Evolutionary conservation across 2,888 invertebrate species (phyloP), one percentile per base, ranked within the genome.

Genomic region (Melangyna quadrimaculata): DNA sequence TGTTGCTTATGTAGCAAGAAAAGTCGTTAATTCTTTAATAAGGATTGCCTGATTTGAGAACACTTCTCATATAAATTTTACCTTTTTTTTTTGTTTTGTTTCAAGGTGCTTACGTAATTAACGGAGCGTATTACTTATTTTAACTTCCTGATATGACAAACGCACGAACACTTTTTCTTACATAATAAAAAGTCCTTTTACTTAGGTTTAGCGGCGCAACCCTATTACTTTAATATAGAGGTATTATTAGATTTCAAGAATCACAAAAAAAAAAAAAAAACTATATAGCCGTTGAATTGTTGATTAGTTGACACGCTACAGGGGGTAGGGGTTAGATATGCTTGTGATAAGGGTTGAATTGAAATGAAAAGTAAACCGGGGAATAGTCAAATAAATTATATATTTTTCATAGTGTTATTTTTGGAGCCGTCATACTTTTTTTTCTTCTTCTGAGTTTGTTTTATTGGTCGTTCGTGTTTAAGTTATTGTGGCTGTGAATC

Each of bases 341-440:
- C 29, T 24, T 40, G 27, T 29, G 48, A 35, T 32, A 40, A 29
- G 61, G 65, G 55, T 19, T 17, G 40, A 37, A 78, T 19, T 17
- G 40, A 37, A 78, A 72, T 29, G 14, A 17, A 81, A 35, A 48
- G 32, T 57, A 43, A 55, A 77, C 81, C 65, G 81, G 74, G 81
- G 74, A 82, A 82, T 78, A 78, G 72, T 59, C 24, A 78, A 77
- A 82, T 77, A 72, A 82, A 77, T 82, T 72, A 82, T 77, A 67
- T 78, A 82, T 77, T 71, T 78, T 53, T n/a, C 69, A 45, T 19
- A 45, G 32, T 59, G 73, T 57, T 72, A 65, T 72, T 19, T 67
- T 70, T 40, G 27, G 43, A 4, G 32, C 48, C 17, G 24, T 55
- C 29, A 57, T 32, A 51, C 32, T 53, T 24, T 43, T 12, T 45